Conservation (phyloP, 2,113 vertebrate species). For the Macheiramphus alcinus region DNA sequence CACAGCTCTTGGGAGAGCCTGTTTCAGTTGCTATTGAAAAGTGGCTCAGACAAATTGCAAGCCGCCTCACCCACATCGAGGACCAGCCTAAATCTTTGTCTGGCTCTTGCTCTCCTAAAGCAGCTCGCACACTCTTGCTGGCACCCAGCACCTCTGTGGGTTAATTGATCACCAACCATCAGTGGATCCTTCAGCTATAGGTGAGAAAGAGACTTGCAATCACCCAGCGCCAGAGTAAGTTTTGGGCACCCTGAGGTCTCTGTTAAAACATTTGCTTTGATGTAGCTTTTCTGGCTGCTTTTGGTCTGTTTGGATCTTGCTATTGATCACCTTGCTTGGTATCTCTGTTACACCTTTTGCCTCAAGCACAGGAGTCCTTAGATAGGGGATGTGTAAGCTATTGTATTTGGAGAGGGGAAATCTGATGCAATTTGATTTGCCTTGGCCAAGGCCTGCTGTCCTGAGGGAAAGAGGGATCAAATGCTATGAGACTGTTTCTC, state of each 20-base stretch:
- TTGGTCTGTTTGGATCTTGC: background rate
- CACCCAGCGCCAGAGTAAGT: background rate
- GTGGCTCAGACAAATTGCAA: background rate
- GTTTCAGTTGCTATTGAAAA: background rate
- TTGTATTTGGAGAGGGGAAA: background rate
- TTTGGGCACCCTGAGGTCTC: background rate
- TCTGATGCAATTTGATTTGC: background rate
- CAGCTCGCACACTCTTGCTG: background rate
- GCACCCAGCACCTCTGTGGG: background rate
- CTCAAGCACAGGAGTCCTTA: background rate
- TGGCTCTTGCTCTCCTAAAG: background rate
- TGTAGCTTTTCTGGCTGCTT: background rate
- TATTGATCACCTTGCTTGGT: background rate
- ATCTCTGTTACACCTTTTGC: background rate
- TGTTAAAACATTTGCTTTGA: background rate
- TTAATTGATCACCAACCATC: background rate
- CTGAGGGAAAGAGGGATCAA: background rate
- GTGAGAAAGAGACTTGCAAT: background rate
- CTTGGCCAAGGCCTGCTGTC: background rate
- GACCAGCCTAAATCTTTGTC: background rate
- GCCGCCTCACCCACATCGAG: background rate
- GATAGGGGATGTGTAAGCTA: background rate
- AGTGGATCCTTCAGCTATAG: background rate
- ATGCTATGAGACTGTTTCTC: background rate
- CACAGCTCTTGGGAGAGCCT: accelerated